phyloP scores from a whole-genome alignment of 2,797 vertebrate genomes.

The Chanos chanos region DNA sequence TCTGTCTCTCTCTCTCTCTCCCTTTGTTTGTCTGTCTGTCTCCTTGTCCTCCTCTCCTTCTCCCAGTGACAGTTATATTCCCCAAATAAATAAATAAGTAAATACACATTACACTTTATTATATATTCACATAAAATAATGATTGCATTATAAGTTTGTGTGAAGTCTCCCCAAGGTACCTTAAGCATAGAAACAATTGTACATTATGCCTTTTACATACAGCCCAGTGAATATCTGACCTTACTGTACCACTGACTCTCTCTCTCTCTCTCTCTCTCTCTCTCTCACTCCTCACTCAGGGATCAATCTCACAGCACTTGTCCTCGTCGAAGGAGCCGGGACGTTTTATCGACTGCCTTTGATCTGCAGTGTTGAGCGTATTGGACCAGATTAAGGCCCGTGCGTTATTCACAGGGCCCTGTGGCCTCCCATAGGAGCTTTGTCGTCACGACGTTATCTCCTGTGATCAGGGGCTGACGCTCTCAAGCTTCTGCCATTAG shows the following conservation, averaged over 20 bases:
- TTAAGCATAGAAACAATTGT: no score
- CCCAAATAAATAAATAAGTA: no score
- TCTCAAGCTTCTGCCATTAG: constrained; percentile 68
- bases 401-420: constrained; percentile 6
- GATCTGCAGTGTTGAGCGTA: no score
- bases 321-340: background rate
- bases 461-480: constrained; percentile 60
- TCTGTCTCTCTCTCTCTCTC: constrained; percentile 1
- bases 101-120: no score
- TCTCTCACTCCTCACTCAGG: background rate
- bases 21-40: constrained; percentile 38
- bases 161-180: no score
- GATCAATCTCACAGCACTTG: background rate
- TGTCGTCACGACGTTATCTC: constrained; percentile 64
- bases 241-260: no score
- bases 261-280: background rate
- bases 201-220: no score
- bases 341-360: constrained; percentile 1
- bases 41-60: constrained; percentile 37
- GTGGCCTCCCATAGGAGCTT: constrained; percentile 30
- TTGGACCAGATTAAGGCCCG: constrained; percentile 5
- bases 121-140: no score
- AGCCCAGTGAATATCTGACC: no score
- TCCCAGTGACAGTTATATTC: background rate
- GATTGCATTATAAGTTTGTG: no score